Percentiles rank a stretch among this genome's conserved stretches.
phyloP scores from a whole-genome alignment of 2,113 vertebrate species.

The Gracilinanus agilis region DNA sequence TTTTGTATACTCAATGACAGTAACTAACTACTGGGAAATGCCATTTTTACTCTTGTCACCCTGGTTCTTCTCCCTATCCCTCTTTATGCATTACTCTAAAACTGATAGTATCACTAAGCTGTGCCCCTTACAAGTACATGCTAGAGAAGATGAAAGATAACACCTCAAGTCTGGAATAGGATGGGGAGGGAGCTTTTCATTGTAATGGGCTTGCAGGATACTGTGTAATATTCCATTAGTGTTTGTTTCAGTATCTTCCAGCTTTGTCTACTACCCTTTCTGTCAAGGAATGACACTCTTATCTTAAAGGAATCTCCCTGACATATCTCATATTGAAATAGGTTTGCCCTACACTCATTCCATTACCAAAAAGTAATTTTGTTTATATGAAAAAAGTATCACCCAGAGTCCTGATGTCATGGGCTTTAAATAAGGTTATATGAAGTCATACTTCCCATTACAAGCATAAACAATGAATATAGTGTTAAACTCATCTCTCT shows the following conservation, averaged over 20 bases:
- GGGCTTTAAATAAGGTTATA: background rate
- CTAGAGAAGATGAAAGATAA: constrained; percentile 20
- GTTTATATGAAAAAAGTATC: background rate
- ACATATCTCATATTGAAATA: background rate
- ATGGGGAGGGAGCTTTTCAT: background rate
- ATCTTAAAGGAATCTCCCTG: background rate
- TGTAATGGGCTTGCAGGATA: background rate
- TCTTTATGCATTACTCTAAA: background rate
- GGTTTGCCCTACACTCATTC: background rate
- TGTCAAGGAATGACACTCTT: background rate
- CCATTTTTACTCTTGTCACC: constrained; percentile 19
- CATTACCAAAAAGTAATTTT: background rate
- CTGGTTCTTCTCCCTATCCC: background rate
- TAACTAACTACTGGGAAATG: background rate
- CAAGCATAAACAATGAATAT: background rate
- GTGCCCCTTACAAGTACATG: background rate
- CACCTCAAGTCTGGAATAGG: background rate
- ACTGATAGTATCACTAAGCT: background rate
- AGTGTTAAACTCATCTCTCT: background rate
- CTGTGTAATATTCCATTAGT: background rate
- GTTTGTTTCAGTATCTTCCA: background rate
- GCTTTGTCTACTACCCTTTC: background rate
- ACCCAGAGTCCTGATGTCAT: background rate
- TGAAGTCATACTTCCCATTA: background rate
- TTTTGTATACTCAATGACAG: background rate